Evolutionary conservation across 2,797 vertebrate genomes (phyloP), one percentile per base, ranked within the genome.

Genomic region (Strix occidentalis): DNA sequence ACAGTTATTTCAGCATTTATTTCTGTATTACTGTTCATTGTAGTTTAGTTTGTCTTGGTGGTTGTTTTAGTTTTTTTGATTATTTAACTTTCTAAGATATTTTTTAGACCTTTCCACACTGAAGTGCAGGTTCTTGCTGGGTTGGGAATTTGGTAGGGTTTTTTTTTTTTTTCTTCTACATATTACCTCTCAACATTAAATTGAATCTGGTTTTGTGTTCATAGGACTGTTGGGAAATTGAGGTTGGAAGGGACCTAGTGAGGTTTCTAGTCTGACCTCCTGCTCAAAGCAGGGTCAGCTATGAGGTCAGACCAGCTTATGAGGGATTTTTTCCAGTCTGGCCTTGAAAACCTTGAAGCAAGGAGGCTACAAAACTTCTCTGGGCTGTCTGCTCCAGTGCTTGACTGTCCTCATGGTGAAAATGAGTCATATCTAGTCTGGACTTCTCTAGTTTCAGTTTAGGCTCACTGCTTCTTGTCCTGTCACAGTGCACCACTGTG

Each of bases 401-500:
- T 79, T 76, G 46, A n/a, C 37, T 56, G 35, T 87, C 29, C 14
- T 80, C 12, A 3, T 16, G 18, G 29, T 79, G 58, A 66, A 82
- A 74, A 61, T 33, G 10, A 75, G 25, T 50, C 19, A 23, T 51
- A 23, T 33, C 10, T 53, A 23, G n/a, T 45, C 25, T 81, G 35
- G 23, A 26, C 23, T 81, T 66, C 2, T 6, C 7, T 35, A 24
- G 20, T 84, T 84, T 65, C 20, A 68, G 2, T 0, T 4, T 37
- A 8, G 0, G 19, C 25, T 54, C 1, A 0, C 13, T 69, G 63
- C 16, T 69, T 48, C 33, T 56, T 76, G 39, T 46, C 11, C 39
- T 56, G 37, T 63, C 20, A 11, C 28, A 5, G 26, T 10, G 23
- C 29, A 23, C 12, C 8, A 1, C 28, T 51, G 31, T 20, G n/a